phyloP scores from a whole-genome alignment of 2,113 vertebrate genomes.

The Leptobrachium leishanense region DNA sequence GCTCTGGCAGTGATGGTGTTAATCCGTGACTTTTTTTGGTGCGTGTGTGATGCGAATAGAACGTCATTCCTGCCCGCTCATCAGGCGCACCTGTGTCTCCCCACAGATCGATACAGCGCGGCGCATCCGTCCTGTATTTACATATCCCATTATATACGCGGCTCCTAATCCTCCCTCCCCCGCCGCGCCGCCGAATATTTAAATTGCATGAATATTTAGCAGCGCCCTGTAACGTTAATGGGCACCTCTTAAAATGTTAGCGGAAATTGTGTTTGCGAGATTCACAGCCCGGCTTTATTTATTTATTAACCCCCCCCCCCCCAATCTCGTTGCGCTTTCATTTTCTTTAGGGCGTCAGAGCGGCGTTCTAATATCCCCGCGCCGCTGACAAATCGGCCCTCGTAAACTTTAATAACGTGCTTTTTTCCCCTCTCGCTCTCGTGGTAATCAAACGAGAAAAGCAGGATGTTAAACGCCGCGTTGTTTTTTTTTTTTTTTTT shows the following conservation, averaged over 20 bases:
- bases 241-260: constrained; percentile 45
- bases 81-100: constrained; percentile 21
- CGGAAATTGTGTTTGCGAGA: constrained; percentile 14
- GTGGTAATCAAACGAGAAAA: constrained; percentile 24
- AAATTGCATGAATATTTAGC: constrained; percentile 50
- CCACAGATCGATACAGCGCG: background rate
- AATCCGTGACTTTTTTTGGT: too few species aligned
- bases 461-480: constrained; percentile 5
- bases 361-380: background rate
- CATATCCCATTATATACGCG: constrained; percentile 41
- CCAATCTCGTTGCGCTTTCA: too few species aligned
- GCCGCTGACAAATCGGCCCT: constrained; percentile 22
- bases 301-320: background rate
- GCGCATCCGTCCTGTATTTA: constrained; percentile 15
- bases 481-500: background rate
- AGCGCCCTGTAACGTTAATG: constrained; percentile 47
- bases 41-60: background rate
- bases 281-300: constrained; percentile 25
- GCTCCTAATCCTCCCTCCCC: constrained; percentile 18
- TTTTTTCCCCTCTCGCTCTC: background rate
- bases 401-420: constrained; percentile 22
- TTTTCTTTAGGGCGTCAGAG: background rate
- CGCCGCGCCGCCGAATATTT: constrained; percentile 38
- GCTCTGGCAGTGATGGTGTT: background rate
- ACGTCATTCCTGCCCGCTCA: background rate